Base-by-base conservation (phyloP, 92 coral and sea anemone genomes). In the Epizoanthus rinbou region DNA sequence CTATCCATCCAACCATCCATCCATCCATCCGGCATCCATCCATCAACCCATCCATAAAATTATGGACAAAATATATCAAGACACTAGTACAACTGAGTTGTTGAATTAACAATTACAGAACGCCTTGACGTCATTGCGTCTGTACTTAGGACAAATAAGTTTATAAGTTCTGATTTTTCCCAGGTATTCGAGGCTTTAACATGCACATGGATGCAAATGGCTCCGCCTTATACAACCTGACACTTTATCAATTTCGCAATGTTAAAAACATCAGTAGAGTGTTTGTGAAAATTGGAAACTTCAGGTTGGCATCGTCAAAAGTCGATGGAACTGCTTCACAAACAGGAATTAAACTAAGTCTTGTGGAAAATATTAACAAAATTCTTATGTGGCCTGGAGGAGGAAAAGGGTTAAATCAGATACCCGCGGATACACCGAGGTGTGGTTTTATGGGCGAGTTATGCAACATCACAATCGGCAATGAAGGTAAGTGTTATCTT, bases 391-490 rank as follows among this genome's bases (percentile, higher is more conserved):
- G 82, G 82, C 23, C 82, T 11, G 71, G 41, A 11, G 82, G 82
- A n/a, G 43, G 82, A 45, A 78, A 21, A 59, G 82, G 82, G 11
- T 16, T 78, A 57, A 63, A 41, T 8, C 22, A 62, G 43, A 63
- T 62, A 21, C 98, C 98, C 0, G 83, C 45, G 35, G 98, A 95
- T 88, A 81, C 64, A 5, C 98, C 98, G 5, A 3, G 1, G 0
- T 95, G 98, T 89, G 98, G 98, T 19, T 95, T 93, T 85, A 4
- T 83, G n/a, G 84, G 85, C 57, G 97, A 93, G 80, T 63, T 89
- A 9, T 91, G 98, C 57, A 41, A 3, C 0, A 43, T 4, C 23
- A 19, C 3, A 50, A 0, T 10, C 54, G 19, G 1, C 8, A 8
- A 13, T 0, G 13, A 39, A 41, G 82, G 82, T 78, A 63, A 78